Base-by-base conservation (phyloP, 1,140 invertebrate species). In the Pseudomyrmex gracilis region DNA sequence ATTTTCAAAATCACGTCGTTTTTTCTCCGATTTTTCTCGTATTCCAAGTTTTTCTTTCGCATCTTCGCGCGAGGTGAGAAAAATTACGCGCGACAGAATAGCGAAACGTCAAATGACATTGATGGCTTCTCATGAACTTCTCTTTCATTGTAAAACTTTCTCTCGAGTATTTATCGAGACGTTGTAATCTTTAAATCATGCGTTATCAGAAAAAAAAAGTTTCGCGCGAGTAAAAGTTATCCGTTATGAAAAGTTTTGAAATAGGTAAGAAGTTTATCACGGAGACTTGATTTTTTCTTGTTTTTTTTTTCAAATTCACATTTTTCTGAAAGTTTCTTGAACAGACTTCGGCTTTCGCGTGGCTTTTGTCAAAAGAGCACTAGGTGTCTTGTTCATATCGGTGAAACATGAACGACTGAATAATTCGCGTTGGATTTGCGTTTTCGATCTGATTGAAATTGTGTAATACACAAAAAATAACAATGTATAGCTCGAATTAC, bases 141-240 rank as follows among this genome's bases (percentile, higher is more conserved):
- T 34, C 45, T 80, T 80, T 80, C 64, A 49, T 8, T 20, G 7
- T 22, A 58, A 58, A 80, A 70, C 43, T 80, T 70, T 12, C 24
- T 12, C 24, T 68, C 8, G 24, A 55, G 10, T 63, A 63, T 74
- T 82, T 74, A 20, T 43, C 47, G 47, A 20, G 24, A 43, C 45
- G 53, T 55, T 66, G 55, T 58, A 49, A 82, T 24, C 22, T 73
- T 73, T 70, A 82, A 73, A 73, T 43, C 67, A 61, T 61, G 55
- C 55, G 45, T 82, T 60, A 73, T n/a, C 57, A 73, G 67, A 82
- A 73, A 73, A 82, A 82, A 73, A 82, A 34, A 82, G 66, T 82
- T 82, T 80, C 2, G 53, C 34, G 34, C 49, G 13, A 60, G 22
- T 73, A 73, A 82, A 82, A 73, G 77, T 82, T 63, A 61, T 73